These are phyloP conservation scores for Hystrix brachyura DNA, from an alignment of 2,113 vertebrate species.

Conservation along the genomic window DNA sequence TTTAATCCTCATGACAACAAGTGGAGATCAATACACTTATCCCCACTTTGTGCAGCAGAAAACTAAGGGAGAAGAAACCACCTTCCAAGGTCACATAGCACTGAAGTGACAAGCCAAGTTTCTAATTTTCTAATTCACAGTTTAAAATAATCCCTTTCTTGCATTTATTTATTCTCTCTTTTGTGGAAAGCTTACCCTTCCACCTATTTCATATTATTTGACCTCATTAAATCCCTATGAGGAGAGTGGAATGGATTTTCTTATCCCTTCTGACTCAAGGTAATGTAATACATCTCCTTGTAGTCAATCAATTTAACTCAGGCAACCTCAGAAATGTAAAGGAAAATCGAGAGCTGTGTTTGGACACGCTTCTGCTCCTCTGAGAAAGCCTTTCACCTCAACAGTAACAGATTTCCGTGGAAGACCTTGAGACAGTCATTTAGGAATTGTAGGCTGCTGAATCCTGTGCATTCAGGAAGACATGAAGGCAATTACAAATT, in stretches of 20 bases:
- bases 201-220: conserved; percentile 47
- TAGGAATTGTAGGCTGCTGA: conserved; percentile 66
- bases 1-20: not conserved
- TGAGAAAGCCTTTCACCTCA: conserved; percentile 64
- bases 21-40: not conserved
- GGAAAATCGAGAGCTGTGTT: conserved; percentile 25
- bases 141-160: conserved; percentile 55
- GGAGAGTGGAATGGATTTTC: conserved; percentile 56
- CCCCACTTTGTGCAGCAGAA: not conserved
- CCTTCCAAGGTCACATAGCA: not conserved
- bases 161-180: conserved; percentile 37
- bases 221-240: conserved; percentile 63
- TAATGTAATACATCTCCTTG: conserved; percentile 64
- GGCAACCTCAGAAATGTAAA: conserved; percentile 37
- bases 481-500: conserved; percentile 77
- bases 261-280: conserved; percentile 65
- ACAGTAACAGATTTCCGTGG: conserved; percentile 47
- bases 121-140: conserved; percentile 24
- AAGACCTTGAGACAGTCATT: conserved; percentile 80
- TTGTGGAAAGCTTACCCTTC: conserved; percentile 37
- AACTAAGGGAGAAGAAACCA: not conserved
- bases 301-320: conserved; percentile 61
- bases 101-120: not conserved
- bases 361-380: conserved; percentile 58
- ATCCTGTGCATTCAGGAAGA: conserved; percentile 61